phyloP scores from a whole-genome alignment of 2,888 invertebrate genomes.

The Cryptocheilus praepositus region DNA sequence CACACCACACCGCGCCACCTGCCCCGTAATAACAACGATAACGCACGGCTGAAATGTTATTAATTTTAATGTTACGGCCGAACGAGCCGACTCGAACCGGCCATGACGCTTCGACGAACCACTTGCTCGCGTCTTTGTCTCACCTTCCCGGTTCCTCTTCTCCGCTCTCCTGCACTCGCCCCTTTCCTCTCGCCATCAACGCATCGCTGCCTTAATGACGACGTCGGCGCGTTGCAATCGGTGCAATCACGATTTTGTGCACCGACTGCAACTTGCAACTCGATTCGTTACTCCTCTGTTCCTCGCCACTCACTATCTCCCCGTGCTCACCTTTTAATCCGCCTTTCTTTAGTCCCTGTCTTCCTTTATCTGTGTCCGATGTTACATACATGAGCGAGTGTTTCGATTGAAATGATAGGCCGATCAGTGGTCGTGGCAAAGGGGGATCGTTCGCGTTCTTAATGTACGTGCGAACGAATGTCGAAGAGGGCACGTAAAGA shows the following conservation, averaged over 20 bases:
- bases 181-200: neutral
- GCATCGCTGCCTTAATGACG: conserved; percentile 19
- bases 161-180: conserved; percentile 10
- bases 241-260: conserved; percentile 36
- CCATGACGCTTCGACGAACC: conserved; percentile 3
- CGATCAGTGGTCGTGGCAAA: conserved; percentile 45
- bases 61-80: conserved; percentile 60
- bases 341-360: conserved; percentile 11
- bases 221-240: conserved; percentile 33
- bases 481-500: neutral
- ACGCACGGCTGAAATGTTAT: conserved; percentile 60
- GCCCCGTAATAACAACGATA: conserved; percentile 59
- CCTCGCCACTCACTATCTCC: neutral
- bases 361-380: neutral
- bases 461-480: neutral
- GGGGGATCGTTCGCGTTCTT: conserved; percentile 31
- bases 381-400: conserved; percentile 8
- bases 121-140: conserved; percentile 9
- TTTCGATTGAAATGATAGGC: conserved; percentile 49
- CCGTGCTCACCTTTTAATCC: neutral
- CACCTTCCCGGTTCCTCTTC: conserved; percentile 19
- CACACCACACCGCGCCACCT: conserved; percentile 54
- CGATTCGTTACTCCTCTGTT: neutral
- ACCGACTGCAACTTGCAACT: neutral
- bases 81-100: conserved; percentile 7